Conservation (phyloP, 53 echinoderm and acorn worm genomes). For the Pentamera pediparva region DNA sequence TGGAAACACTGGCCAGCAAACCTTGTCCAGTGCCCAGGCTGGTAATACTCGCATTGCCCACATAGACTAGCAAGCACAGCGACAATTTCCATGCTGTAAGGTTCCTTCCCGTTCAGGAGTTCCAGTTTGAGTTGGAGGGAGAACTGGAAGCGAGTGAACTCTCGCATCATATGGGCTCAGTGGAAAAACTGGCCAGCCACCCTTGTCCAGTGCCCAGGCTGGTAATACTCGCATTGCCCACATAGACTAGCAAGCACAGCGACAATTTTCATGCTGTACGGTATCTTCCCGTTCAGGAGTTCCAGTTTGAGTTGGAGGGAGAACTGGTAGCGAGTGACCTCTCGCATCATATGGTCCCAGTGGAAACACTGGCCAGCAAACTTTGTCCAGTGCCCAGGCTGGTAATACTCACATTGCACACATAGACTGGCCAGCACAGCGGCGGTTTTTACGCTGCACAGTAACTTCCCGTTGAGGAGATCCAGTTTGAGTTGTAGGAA, state of each 20-base stretch:
- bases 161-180: slow-evolving; percentile 65
- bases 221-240: slow-evolving; percentile 86
- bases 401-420: slow-evolving; percentile 78
- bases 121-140: slow-evolving; percentile 89
- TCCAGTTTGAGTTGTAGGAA: slow-evolving; percentile 90
- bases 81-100: slow-evolving; percentile 55
- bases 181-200: too few species aligned
- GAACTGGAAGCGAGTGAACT: slow-evolving; percentile 90
- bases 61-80: slow-evolving; percentile 75
- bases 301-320: slow-evolving; percentile 89
- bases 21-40: too few species aligned
- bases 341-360: slow-evolving; percentile 65
- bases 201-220: too few species aligned
- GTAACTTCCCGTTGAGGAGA: slow-evolving; percentile 78
- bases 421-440: slow-evolving; percentile 76
- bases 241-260: slow-evolving; percentile 75
- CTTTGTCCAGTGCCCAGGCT: too few species aligned
- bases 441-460: slow-evolving; percentile 55
- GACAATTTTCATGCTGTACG: slow-evolving; percentile 55
- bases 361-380: too few species aligned
- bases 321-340: slow-evolving; percentile 91
- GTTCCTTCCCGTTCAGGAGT: slow-evolving; percentile 78
- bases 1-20: too few species aligned
- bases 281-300: slow-evolving; percentile 79
- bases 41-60: slow-evolving; percentile 90